Conservation (phyloP, 2,113 vertebrate genomes). For the Chaetops frenatus region DNA sequence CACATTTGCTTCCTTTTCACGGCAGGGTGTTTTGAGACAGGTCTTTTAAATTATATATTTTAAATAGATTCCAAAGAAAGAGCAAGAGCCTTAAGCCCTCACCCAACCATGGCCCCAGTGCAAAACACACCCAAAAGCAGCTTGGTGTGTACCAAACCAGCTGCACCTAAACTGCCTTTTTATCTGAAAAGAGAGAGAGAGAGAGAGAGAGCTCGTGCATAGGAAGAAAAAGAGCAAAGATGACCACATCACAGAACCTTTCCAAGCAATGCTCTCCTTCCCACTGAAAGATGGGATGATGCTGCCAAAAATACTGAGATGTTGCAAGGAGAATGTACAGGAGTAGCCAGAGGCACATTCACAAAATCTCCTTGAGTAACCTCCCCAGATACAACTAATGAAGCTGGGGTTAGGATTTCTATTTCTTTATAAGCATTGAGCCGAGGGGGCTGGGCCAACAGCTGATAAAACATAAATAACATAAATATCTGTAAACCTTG, state of each 20-base stretch:
- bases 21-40: not conserved
- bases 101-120: too few relatives aligned
- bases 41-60: not conserved
- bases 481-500: not conserved
- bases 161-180: not conserved
- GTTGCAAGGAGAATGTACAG: not conserved
- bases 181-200: not conserved
- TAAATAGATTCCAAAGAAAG: not conserved
- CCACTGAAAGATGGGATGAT: not conserved
- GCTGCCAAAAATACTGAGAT: not conserved
- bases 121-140: not conserved
- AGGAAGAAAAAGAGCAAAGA: not conserved
- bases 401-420: not conserved
- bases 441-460: not conserved
- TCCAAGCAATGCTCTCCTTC: not conserved
- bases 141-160: not conserved
- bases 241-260: not conserved
- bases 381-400: rapidly evolving
- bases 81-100: not conserved
- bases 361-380: not conserved
- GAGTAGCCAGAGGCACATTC: not conserved
- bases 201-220: rapidly evolving
- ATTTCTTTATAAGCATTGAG: not conserved
- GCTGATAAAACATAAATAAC: not conserved
- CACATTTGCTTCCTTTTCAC: not conserved